These are phyloP conservation scores for Drosophila biarmipes DNA, from an alignment of 1,140 invertebrate species.

Conservation along the genomic window DNA sequence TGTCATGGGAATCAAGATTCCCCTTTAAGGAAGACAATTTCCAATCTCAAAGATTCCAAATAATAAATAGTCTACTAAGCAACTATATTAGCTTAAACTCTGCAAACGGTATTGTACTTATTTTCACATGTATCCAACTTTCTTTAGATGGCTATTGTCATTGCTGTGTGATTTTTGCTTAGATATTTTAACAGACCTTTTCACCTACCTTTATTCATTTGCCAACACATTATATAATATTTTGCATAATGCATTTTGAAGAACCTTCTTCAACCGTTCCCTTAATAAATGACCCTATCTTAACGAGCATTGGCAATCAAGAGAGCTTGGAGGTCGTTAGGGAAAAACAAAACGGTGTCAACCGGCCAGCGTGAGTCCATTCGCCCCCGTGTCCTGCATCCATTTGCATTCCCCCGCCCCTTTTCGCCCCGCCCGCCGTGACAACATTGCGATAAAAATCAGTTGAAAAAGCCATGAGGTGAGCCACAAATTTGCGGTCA, in stretches of 20 bases:
- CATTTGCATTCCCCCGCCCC: neutral
- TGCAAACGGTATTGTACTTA: too few relatives aligned
- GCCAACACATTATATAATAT: too few relatives aligned
- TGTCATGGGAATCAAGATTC: too few relatives aligned
- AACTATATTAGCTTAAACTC: too few relatives aligned
- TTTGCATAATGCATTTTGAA: neutral
- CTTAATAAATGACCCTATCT: neutral
- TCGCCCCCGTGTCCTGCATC: neutral
- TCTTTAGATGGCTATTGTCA: too few relatives aligned
- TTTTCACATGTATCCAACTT: too few relatives aligned
- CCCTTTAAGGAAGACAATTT: too few relatives aligned
- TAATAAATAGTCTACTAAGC: too few relatives aligned
- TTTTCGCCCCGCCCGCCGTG: conserved; percentile 13
- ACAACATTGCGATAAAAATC: conserved; percentile 69
- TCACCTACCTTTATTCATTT: too few relatives aligned
- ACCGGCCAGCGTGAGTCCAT: conserved; percentile 9
- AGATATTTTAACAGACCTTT: too few relatives aligned
- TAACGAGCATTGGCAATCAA: conserved; percentile 11
- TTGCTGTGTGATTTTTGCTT: too few relatives aligned
- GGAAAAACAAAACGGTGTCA: conserved; percentile 31
- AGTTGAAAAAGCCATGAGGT: conserved; percentile 74
- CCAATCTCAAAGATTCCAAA: too few relatives aligned
- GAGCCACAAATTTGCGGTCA: conserved; percentile 76
- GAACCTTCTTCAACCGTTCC: neutral
- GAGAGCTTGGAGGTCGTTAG: conserved; percentile 2